Evolutionary conservation across 2,797 vertebrate genomes (phyloP).

Genomic region (Enteromius thamalakanensis): DNA sequence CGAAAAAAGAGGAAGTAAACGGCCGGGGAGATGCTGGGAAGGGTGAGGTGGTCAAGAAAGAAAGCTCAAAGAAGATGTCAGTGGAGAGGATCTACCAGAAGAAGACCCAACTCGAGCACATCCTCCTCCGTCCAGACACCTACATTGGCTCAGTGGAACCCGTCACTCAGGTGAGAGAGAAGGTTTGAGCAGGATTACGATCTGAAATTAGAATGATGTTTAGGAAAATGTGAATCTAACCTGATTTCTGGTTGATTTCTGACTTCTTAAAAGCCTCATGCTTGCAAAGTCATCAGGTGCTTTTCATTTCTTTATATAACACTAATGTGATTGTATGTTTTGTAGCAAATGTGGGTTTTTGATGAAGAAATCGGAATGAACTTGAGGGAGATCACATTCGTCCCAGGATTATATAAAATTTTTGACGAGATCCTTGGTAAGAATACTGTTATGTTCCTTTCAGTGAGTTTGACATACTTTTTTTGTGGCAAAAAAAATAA

Average conservation of each 20-base stretch:
- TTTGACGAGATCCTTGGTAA: slow-evolving; percentile 99
- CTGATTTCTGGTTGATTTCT: background rate
- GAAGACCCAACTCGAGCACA: slow-evolving; percentile 98
- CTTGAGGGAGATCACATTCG: slow-evolving; percentile 94
- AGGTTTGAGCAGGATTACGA: background rate
- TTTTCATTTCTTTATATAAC: background rate
- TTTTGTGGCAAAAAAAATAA: background rate
- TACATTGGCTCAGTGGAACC: slow-evolving; percentile 96
- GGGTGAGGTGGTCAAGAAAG: slow-evolving; percentile 85
- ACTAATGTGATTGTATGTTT: slow-evolving; percentile 48
- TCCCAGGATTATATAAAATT: slow-evolving; percentile 98
- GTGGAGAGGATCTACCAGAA: slow-evolving; percentile 99
- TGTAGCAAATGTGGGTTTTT: slow-evolving; percentile 97
- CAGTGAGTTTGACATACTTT: background rate
- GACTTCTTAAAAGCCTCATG: background rate
- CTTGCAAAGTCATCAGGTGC: background rate
- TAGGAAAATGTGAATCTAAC: background rate
- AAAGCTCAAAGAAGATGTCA: slow-evolving; percentile 91
- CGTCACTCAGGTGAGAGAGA: slow-evolving; percentile 85
- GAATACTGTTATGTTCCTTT: slow-evolving; percentile 57
- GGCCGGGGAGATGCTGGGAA: slow-evolving; percentile 76
- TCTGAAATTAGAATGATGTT: background rate
- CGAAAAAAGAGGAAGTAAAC: slow-evolving; percentile 89
- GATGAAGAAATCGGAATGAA: slow-evolving; percentile 98
- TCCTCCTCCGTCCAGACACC: slow-evolving; percentile 96